A percentile compares a stretch with the other conserved stretches of the same genome.
phyloP scores from a whole-genome alignment of 2,888 invertebrate genomes.

The Molorchus minor region DNA sequence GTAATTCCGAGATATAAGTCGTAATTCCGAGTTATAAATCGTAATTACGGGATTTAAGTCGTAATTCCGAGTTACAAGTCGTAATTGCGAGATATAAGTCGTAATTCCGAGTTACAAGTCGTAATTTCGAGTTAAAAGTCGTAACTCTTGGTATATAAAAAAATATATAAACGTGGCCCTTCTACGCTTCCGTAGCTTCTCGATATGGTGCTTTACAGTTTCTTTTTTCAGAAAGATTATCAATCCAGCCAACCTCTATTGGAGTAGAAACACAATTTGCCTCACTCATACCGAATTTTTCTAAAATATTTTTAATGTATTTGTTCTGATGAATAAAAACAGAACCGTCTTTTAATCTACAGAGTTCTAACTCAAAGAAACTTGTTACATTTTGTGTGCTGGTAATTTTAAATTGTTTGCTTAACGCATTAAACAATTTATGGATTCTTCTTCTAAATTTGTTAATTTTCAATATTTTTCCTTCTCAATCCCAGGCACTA shows the following conservation, averaged over 20 bases:
- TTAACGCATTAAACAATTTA: not conserved
- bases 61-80: no score
- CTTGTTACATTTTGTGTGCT: not conserved
- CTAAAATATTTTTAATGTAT: not conserved
- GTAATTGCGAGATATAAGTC: no score
- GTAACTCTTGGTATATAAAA: no score
- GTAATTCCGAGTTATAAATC: no score
- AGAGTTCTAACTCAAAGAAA: not conserved
- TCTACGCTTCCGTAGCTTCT: no score
- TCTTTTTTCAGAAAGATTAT: not conserved
- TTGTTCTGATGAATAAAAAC: not conserved
- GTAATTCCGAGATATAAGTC: no score
- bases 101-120: no score
- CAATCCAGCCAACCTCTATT: not conserved
- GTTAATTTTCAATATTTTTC: not conserved
- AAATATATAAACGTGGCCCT: no score
- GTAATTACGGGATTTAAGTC: no score
- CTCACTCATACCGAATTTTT: not conserved
- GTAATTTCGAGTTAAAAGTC: no score
- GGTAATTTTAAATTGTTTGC: not conserved
- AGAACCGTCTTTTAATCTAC: not conserved
- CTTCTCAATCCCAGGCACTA: not conserved
- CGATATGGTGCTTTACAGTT: not conserved
- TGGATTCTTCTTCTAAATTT: constrained; percentile 28
- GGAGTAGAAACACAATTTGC: not conserved